phyloP scores from a whole-genome alignment of 2,888 invertebrate species.

The Bhutanitis thaidina region DNA sequence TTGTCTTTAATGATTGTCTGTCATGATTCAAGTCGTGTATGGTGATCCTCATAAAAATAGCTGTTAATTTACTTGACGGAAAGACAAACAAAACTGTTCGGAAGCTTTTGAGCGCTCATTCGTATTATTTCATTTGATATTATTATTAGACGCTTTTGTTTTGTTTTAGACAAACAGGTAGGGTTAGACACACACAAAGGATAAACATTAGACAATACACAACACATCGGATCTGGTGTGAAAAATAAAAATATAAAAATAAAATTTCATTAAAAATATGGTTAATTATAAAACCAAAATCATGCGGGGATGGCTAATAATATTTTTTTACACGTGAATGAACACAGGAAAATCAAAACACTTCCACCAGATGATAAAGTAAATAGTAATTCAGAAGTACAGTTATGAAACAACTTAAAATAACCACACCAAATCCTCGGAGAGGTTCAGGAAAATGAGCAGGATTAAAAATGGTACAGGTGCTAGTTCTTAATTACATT shows the following conservation, averaged over 20 bases:
- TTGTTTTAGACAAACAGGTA: constrained; percentile 77
- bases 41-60: constrained; percentile 45
- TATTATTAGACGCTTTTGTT: constrained; percentile 62
- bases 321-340: constrained; percentile 63
- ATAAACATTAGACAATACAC: constrained; percentile 95
- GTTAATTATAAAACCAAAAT: constrained; percentile 59
- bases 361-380: constrained; percentile 77
- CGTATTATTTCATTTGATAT: constrained; percentile 45
- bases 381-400: constrained; percentile 63
- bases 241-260: constrained; percentile 54
- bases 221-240: constrained; percentile 82
- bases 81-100: constrained; percentile 76
- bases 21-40: constrained; percentile 63
- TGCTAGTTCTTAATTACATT: constrained; percentile 67
- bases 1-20: constrained; percentile 37
- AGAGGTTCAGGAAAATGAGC: constrained; percentile 75
- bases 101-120: constrained; percentile 68
- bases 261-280: constrained; percentile 48
- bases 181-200: constrained; percentile 93
- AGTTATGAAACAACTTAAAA: constrained; percentile 61
- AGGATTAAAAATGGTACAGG: constrained; percentile 66
- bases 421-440: constrained; percentile 80
- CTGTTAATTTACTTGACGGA: constrained; percentile 44
- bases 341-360: constrained; percentile 79
- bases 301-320: constrained; percentile 74